A percentile compares a stretch with the other conserved stretches of the same genome.
Conservation (phyloP, 2,113 vertebrate genomes). For the Cyanoderma ruficeps region DNA sequence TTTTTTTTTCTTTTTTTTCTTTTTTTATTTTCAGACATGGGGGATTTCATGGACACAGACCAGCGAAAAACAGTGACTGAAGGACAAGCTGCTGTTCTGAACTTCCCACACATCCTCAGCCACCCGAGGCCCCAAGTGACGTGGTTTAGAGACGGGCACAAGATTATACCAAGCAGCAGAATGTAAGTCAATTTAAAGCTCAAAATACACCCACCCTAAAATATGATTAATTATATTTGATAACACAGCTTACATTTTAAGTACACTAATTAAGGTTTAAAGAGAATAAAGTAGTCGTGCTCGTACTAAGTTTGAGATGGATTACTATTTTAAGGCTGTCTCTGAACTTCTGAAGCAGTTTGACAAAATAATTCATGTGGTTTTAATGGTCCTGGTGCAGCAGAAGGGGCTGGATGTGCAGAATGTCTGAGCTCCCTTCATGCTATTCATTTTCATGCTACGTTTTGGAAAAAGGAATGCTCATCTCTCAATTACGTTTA, state of each 20-base stretch:
- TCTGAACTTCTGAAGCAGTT: slow-evolving; percentile 6
- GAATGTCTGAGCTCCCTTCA: background rate
- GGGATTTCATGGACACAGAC: slow-evolving; percentile 77
- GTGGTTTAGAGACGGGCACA: slow-evolving; percentile 94
- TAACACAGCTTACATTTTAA: background rate
- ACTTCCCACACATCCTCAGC: slow-evolving; percentile 77
- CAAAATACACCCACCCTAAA: background rate
- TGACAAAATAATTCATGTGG: slow-evolving; percentile 31
- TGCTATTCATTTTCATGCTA: background rate
- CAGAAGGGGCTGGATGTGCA: background rate
- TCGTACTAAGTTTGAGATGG: background rate
- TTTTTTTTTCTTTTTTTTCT: background rate
- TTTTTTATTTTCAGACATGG: slow-evolving; percentile 81
- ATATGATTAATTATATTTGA: background rate
- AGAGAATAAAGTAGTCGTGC: background rate
- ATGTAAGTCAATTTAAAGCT: slow-evolving; percentile 81
- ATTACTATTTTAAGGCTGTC: background rate
- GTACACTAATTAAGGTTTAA: slow-evolving; percentile 23
- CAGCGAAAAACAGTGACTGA: slow-evolving; percentile 79
- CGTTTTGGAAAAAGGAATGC: background rate
- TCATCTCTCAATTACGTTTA: background rate
- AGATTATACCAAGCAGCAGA: slow-evolving; percentile 90
- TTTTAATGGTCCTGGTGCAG: slow-evolving; percentile 18
- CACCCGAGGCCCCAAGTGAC: slow-evolving; percentile 87
- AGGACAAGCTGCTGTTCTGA: slow-evolving; percentile 85